Evolutionary conservation across 2,888 invertebrate genomes (phyloP).

Genomic region (Poecilus cupreus): DNA sequence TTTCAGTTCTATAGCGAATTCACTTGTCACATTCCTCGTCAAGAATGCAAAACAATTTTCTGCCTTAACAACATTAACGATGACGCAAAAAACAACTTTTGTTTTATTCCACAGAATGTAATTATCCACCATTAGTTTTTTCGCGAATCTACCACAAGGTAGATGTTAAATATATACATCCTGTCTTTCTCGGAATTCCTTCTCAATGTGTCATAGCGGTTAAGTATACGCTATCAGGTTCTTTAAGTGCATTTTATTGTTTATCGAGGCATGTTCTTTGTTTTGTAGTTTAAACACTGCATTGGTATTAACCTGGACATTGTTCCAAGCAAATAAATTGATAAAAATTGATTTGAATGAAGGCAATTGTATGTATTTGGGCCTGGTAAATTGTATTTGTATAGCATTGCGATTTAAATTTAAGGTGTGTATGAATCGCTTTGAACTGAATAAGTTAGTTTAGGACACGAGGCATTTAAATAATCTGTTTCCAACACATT

Average conservation of each 20-base stretch:
- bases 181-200: slow-evolving; percentile 19
- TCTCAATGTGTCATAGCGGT: not conserved
- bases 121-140: slow-evolving; percentile 1
- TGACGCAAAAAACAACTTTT: not conserved
- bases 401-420: not conserved
- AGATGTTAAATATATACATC: not conserved
- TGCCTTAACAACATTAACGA: not conserved
- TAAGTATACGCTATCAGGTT: slow-evolving; percentile 3
- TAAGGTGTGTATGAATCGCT: not conserved
- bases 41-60: slow-evolving; percentile 22
- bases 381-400: not conserved
- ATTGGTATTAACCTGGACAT: not conserved
- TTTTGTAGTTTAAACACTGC: not conserved
- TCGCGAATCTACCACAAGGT: not conserved
- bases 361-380: slow-evolving; percentile 10
- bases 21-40: not conserved
- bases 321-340: not conserved
- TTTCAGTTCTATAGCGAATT: no score
- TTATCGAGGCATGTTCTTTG: slow-evolving; percentile 11
- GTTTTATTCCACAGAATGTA: not conserved
- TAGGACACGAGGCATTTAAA: not conserved
- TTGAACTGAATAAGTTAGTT: not conserved
- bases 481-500: no score
- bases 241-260: slow-evolving; percentile 32
- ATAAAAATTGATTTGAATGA: not conserved